Base-by-base conservation (phyloP, 2,797 vertebrate species). In the Acipenser transmontanus region DNA sequence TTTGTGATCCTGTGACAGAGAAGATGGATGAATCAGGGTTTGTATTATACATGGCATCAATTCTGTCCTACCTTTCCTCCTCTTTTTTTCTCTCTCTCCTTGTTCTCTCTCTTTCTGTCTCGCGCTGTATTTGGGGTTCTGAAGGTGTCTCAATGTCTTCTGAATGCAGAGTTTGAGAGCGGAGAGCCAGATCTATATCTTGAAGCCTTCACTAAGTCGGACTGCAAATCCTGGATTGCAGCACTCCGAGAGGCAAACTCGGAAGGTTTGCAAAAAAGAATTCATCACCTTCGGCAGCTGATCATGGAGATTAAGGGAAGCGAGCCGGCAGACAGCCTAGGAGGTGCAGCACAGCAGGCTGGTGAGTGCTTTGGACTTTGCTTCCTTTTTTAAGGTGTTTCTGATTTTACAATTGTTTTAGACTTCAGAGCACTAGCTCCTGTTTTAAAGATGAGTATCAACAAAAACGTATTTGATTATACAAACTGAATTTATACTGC, bases 221-320 rank as follows among this genome's bases (percentile, higher is more conserved):
- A 66, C 1, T 72, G 74, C 0, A 66, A 72, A 63, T 73, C 72
- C 49, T 71, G 81, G 71, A 57, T 74, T 20, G 74, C 69, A 69
- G 75, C 71, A 63, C 77, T 75, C 76, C 63, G 69, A 70, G 64
- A 76, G 61, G 68, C 66, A 17, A 74, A 70, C 72, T 82, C 73
- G 0, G 77, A 82, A 78, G 70, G 73, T 60, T 72, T 81, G 72
- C 1, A 0, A 64, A 63, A 67, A 62, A 79, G 73, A 78, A 82
- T 80, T 69, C 63, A 63, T 7, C 72, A 70, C 20, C 74, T 81
- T 57, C 61, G 5, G 66, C 75, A 56, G 9, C 0, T 80, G 56
- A 86, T 81, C 76, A 91, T 89, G 88, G 89, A 91, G 84, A 81
- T 87, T 75, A 87, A 89, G 73, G 87, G 84, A 64, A 88, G 88